phyloP scores from a whole-genome alignment of 2,113 vertebrate genomes.

The Passerina amoena region DNA sequence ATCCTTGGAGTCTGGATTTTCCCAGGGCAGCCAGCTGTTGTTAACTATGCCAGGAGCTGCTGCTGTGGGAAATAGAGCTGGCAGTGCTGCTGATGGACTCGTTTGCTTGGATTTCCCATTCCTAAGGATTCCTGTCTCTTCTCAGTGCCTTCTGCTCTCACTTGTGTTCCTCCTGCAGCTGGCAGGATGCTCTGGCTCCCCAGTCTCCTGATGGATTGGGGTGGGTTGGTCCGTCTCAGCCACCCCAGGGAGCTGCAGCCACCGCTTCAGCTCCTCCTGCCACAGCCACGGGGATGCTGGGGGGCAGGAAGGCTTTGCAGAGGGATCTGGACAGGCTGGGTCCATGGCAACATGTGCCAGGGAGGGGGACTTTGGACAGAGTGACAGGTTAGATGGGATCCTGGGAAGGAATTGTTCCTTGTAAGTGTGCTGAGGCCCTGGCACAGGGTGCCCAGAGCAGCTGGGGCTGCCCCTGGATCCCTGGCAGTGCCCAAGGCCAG shows the following conservation, averaged over 20 bases:
- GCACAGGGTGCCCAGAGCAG: background rate
- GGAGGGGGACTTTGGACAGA: background rate
- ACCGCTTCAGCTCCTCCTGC: background rate
- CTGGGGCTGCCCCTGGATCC: background rate
- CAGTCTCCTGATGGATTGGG: background rate
- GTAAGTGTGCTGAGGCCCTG: background rate
- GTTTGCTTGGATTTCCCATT: background rate
- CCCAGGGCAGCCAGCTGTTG: background rate
- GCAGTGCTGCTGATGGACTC: background rate
- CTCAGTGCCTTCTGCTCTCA: background rate
- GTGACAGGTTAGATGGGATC: background rate
- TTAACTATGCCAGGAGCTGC: background rate
- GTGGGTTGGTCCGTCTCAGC: background rate
- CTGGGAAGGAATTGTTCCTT: background rate
- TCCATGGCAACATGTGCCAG: background rate
- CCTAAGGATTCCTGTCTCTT: background rate
- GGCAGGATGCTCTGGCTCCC: background rate
- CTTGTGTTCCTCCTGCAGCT: background rate
- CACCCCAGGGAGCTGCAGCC: background rate
- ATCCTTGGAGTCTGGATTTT: background rate
- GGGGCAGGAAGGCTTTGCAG: background rate
- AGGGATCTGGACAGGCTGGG: background rate
- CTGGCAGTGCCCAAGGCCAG: background rate
- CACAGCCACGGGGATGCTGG: background rate
- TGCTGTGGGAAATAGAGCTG: background rate